phyloP scores from a whole-genome alignment of 2,113 vertebrate species.

The Agapornis roseicollis region DNA sequence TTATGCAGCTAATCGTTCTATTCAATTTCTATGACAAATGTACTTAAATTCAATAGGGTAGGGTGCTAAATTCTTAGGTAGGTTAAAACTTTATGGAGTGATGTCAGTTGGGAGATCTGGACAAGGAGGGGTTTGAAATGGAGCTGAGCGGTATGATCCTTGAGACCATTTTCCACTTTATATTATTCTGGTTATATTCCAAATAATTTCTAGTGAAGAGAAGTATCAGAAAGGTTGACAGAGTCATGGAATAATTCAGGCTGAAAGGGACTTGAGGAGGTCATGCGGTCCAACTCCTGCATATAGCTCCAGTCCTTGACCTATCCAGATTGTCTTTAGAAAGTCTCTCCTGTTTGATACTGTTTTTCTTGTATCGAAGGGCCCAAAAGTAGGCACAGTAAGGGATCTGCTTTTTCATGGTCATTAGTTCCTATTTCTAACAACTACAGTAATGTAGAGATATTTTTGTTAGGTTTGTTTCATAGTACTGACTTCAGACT shows the following conservation, averaged over 20 bases:
- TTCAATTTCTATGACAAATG: slow-evolving; percentile 17
- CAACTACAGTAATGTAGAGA: neutral
- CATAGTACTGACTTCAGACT: neutral
- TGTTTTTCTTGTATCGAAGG: neutral
- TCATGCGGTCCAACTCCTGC: neutral
- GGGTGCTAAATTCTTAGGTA: neutral
- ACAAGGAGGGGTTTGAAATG: neutral
- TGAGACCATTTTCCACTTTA: neutral
- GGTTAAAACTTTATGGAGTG: neutral
- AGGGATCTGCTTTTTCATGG: neutral
- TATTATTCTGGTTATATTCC: neutral
- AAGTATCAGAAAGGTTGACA: neutral
- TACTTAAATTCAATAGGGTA: neutral
- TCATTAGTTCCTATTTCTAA: neutral
- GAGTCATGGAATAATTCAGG: neutral
- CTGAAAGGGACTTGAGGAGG: neutral
- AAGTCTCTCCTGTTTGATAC: neutral
- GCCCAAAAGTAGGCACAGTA: neutral
- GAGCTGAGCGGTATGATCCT: neutral
- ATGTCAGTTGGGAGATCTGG: neutral
- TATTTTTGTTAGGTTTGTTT: neutral
- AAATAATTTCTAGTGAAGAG: neutral
- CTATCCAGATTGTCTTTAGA: neutral
- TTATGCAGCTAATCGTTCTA: slow-evolving; percentile 28
- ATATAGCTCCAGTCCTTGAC: neutral